phyloP scores from a whole-genome alignment of 2,797 vertebrate genomes.

The Steatocranus sp. region DNA sequence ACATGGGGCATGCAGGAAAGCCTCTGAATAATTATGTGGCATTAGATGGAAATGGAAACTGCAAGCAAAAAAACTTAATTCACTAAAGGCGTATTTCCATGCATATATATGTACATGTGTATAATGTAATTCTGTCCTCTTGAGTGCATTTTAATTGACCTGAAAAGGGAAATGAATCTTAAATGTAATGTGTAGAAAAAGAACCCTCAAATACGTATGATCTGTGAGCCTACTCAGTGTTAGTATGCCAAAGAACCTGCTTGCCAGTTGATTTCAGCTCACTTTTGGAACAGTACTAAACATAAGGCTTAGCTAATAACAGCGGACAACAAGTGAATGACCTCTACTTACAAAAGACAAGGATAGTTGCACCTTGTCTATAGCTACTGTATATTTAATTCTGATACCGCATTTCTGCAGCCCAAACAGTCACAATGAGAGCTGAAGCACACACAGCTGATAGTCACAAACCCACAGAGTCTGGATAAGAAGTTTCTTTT shows the following conservation, averaged over 20 bases:
- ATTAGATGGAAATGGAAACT: constrained; percentile 16
- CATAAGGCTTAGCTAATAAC: background rate
- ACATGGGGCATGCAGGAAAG: background rate
- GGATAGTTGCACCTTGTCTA: background rate
- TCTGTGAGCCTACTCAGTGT: background rate
- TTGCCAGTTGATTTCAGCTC: background rate
- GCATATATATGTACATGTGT: background rate
- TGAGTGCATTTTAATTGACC: background rate
- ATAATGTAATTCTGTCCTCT: background rate
- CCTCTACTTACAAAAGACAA: background rate
- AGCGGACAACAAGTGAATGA: background rate
- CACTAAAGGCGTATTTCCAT: background rate
- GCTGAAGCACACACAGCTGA: background rate
- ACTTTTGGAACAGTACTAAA: background rate
- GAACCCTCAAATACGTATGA: background rate
- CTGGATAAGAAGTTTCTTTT: background rate
- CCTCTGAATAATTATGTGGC: constrained; percentile 17
- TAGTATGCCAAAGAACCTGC: background rate
- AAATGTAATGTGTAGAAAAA: background rate
- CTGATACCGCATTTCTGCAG: fast-evolving
- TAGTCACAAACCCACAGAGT: background rate
- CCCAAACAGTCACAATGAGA: background rate
- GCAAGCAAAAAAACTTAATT: background rate
- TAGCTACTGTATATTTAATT: background rate
- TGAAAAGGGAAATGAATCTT: background rate